phyloP scores from a whole-genome alignment of 2,113 vertebrate genomes.

The Amblyopsis rosae region DNA sequence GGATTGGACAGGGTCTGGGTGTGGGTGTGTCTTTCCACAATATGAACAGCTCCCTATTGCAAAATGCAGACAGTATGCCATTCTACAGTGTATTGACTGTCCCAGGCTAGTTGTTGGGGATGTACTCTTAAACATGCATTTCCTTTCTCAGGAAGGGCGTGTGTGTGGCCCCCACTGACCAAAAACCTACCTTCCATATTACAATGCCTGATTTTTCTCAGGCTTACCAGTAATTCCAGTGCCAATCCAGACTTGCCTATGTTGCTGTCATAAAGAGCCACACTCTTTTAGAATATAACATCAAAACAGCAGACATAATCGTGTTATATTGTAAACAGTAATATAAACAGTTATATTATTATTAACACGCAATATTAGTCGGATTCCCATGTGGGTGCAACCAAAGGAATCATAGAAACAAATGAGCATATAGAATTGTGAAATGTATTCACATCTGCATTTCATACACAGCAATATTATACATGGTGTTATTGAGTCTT shows the following conservation, averaged over 20 bases:
- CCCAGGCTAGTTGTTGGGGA: constrained; percentile 22
- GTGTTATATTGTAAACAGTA: no score
- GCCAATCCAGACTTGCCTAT: not conserved
- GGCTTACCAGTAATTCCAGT: not conserved
- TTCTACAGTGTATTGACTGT: constrained; percentile 23
- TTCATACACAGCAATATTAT: no score
- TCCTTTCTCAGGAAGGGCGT: constrained; percentile 66
- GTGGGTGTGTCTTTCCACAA: not conserved
- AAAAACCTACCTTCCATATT: not conserved
- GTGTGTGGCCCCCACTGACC: not conserved
- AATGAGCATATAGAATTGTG: not conserved
- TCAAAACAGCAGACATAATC: not conserved
- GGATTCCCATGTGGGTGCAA: no score
- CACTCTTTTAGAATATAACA: not conserved
- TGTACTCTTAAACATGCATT: constrained; percentile 46
- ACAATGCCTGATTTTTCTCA: no score
- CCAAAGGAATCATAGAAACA: not conserved
- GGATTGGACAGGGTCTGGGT: not conserved
- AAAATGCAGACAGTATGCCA: constrained; percentile 4
- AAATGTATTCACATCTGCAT: not conserved
- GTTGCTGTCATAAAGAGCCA: not conserved
- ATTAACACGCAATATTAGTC: not conserved
- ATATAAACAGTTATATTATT: no score
- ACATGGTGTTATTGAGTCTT: no score
- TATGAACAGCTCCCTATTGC: not conserved